Evolutionary conservation across 2,113 vertebrate genomes (phyloP), one percentile per base, ranked within the genome.

Genomic region (Mugil cephalus): DNA sequence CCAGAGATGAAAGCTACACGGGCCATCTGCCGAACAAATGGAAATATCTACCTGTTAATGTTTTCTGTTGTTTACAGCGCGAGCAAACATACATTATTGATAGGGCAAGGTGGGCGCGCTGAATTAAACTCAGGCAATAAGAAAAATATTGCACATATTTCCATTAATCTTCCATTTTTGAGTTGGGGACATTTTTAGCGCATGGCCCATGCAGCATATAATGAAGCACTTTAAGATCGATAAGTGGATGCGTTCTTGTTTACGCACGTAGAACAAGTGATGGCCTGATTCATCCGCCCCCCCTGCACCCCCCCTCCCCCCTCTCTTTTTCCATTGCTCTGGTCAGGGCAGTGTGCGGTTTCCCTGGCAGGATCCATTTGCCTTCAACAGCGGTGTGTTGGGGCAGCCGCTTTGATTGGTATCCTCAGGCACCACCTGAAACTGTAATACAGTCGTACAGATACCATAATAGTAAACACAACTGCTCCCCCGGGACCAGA

Each of bases 391-490:
- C 67, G 61, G 46, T 53, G 58, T 83, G 77, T 86, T 87, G 77
- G 84, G 77, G 74, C 82, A 89, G 63, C 73, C 64, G 43, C 58
- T 87, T 75, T 80, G 83, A 90, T 88, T 81, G 81, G 83, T 86
- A 69, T 86, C 87, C 83, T 78, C 68, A 36, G 69, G 84, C 83
- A 74, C 15, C 69, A 81, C 79, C 77, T 83, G 71, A 81, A 74
- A 84, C 79, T 83, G 79, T 84, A 81, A 70, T 83, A 71, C 69
- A 51, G 68, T 48, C 63, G 82, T 68, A 73, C 80, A 82, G 82
- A 91, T 87, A 74, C 50, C 56, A 78, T 80, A 71, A 80, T 70
- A 64, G 84, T 81, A 87, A 92, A 88, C 83, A 89, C 79, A 80
- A 80, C 79, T 55, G 71, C 69, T 80, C 85, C 85, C 65, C 10